phyloP scores from a whole-genome alignment of 1,140 invertebrate species.

The Zaprionus nigranus region DNA sequence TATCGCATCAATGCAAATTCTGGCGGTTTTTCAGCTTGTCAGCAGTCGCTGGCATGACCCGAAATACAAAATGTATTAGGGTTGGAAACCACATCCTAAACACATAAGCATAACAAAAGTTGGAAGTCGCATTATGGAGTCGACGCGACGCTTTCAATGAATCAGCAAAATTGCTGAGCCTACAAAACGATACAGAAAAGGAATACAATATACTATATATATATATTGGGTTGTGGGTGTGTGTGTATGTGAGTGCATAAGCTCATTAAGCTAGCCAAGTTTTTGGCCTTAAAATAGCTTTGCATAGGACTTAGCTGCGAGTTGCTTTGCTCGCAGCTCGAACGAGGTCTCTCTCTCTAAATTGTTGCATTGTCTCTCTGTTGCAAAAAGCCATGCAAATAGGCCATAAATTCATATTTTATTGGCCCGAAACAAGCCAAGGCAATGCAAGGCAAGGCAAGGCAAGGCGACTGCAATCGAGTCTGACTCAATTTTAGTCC shows the following conservation, averaged over 20 bases:
- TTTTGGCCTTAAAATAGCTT: constrained; percentile 60
- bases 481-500: not conserved
- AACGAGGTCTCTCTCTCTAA: not conserved
- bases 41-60: not conserved
- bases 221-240: too few relatives aligned
- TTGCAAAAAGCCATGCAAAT: constrained; percentile 71
- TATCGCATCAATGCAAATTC: constrained; percentile 9
- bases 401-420: constrained; percentile 80
- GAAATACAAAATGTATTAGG: not conserved
- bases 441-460: constrained; percentile 2
- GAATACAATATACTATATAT: not conserved
- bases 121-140: not conserved
- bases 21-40: constrained; percentile 5
- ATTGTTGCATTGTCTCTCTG: constrained; percentile 55
- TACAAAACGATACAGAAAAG: not conserved
- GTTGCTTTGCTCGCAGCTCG: constrained; percentile 12
- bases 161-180: not conserved
- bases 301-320: constrained; percentile 40
- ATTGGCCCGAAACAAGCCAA: constrained; percentile 44
- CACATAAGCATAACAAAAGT: not conserved
- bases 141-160: not conserved
- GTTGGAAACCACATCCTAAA: constrained; percentile 1
- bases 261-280: constrained; percentile 70
- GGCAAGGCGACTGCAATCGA: constrained; percentile 26
- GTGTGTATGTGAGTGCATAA: constrained; percentile 40